These are phyloP conservation scores for Manduca sexta DNA, from an alignment of 1,140 invertebrate species.

Conservation along the genomic window DNA sequence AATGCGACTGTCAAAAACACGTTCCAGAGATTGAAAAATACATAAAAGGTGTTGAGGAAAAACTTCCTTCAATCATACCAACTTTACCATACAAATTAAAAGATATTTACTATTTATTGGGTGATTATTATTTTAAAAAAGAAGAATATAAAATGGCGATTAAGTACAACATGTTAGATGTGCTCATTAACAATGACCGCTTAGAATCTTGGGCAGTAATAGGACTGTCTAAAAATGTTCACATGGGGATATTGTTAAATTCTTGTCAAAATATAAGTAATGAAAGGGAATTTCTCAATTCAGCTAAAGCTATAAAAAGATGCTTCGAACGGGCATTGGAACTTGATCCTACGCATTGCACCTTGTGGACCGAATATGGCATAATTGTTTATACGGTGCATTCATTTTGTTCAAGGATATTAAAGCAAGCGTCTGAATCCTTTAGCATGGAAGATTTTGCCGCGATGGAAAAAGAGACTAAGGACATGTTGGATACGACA, in stretches of 20 bases:
- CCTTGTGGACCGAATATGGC: constrained; percentile 92
- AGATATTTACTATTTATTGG: constrained; percentile 91
- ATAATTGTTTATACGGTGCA: constrained; percentile 90
- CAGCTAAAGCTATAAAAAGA: constrained; percentile 80
- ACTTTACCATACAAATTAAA: constrained; percentile 74
- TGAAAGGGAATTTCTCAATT: constrained; percentile 81
- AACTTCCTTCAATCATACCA: constrained; percentile 69
- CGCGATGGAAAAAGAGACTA: constrained; percentile 82
- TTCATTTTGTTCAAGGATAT: constrained; percentile 87
- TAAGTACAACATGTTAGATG: constrained; percentile 88
- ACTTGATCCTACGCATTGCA: constrained; percentile 80
- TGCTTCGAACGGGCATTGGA: constrained; percentile 87
- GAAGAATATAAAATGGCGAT: constrained; percentile 85
- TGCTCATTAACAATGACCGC: constrained; percentile 84
- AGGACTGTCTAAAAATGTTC: constrained; percentile 85
- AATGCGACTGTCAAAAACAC: constrained; percentile 76
- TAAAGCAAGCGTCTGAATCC: constrained; percentile 85
- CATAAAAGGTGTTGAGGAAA: constrained; percentile 76
- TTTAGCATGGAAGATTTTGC: constrained; percentile 86
- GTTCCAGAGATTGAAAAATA: constrained; percentile 77
- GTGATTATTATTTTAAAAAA: constrained; percentile 93
- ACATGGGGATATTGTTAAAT: constrained; percentile 88
- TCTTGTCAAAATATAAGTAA: constrained; percentile 79
- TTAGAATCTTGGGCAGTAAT: constrained; percentile 95
- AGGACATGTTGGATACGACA: constrained; percentile 84